Evolutionary conservation across 2,888 invertebrate genomes (phyloP).

Genomic region (Eupithecia subfuscata): DNA sequence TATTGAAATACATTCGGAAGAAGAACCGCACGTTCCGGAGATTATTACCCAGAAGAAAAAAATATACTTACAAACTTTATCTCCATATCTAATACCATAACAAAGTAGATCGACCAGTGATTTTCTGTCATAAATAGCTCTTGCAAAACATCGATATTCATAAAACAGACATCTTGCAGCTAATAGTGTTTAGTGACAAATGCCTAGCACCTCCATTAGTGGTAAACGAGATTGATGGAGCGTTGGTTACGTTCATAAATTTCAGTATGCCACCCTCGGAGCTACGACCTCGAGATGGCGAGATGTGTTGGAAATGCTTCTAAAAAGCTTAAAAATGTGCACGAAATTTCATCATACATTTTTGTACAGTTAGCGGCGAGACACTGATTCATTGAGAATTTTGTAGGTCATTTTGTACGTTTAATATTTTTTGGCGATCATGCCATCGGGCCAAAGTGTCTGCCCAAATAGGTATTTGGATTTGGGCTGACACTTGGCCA

Average conservation of each 20-base stretch:
- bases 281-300: constrained; percentile 23
- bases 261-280: constrained; percentile 51
- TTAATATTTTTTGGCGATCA: too few relatives aligned
- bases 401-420: neutral
- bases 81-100: neutral
- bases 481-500: too few relatives aligned
- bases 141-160: constrained; percentile 35
- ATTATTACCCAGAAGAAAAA: too few relatives aligned
- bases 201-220: constrained; percentile 60
- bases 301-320: constrained; percentile 7
- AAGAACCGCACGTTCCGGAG: neutral
- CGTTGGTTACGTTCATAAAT: constrained; percentile 63
- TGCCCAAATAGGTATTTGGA: too few relatives aligned
- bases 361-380: neutral
- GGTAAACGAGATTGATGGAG: constrained; percentile 72
- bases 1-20: neutral
- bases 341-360: neutral
- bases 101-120: neutral
- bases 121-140: constrained; percentile 6
- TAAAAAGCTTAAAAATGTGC: constrained; percentile 2
- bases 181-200: constrained; percentile 46
- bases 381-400: neutral
- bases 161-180: constrained; percentile 29
- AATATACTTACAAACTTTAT: too few relatives aligned
- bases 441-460: too few relatives aligned